Evolutionary conservation across 37 sponge, comb jelly and placozoan species (phyloP).

Genomic region (Axinella damicornis): DNA sequence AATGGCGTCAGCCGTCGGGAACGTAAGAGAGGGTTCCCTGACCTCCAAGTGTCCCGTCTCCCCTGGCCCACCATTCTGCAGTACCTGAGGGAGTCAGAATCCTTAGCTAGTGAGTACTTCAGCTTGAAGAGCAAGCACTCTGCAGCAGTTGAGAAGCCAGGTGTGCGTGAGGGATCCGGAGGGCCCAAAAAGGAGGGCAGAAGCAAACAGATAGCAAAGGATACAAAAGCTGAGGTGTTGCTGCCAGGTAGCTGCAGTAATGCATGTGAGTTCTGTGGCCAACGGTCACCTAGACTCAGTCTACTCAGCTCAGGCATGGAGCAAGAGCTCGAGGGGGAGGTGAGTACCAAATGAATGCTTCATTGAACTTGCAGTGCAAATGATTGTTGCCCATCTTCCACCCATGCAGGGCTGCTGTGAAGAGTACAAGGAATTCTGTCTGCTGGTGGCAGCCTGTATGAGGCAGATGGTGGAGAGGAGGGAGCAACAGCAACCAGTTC

Average conservation of each 20-base stretch:
- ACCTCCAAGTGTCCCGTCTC: neutral
- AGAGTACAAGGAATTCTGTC: constrained; percentile 46
- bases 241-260: neutral
- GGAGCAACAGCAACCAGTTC: neutral
- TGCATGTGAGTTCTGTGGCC: constrained; percentile 53
- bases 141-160: neutral
- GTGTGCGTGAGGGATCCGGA: neutral
- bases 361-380: too few species aligned
- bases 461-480: constrained; percentile 37
- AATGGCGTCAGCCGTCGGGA: too few species aligned
- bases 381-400: neutral
- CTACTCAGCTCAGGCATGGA: neutral
- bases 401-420: constrained; percentile 26
- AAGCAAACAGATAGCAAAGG: neutral
- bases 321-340: neutral
- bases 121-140: constrained; percentile 23
- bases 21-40: too few species aligned
- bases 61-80: constrained; percentile 45
- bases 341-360: neutral
- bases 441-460: constrained; percentile 44
- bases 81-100: constrained; percentile 68
- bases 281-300: neutral
- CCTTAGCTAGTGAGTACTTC: constrained; percentile 46
- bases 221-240: neutral
- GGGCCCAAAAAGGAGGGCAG: neutral